Evolutionary conservation across 2,888 invertebrate genomes (phyloP).

Genomic region (Rhingia campestris): DNA sequence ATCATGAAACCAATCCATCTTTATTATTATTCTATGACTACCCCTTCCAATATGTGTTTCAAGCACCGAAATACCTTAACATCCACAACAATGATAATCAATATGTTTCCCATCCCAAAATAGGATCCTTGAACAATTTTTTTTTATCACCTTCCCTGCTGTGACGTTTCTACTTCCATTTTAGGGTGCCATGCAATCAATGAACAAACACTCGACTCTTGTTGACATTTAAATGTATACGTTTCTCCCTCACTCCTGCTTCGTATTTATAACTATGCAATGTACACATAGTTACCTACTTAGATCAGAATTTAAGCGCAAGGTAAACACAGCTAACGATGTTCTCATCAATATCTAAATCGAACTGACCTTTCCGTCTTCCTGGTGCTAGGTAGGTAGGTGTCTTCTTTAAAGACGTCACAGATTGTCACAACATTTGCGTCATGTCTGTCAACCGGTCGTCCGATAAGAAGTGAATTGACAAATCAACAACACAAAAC

Average conservation of each 20-base stretch:
- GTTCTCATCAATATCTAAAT: not conserved
- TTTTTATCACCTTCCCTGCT: not conserved
- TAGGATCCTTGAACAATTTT: not conserved
- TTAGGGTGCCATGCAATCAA: conserved; percentile 46
- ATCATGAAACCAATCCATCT: conserved; percentile 8
- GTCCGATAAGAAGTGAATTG: not conserved
- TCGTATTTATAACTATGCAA: not conserved
- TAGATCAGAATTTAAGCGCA: not conserved
- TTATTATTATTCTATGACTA: conserved; percentile 4
- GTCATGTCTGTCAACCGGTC: conserved; percentile 11
- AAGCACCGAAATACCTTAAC: not conserved
- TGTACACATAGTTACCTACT: not conserved
- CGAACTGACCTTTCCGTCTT: conserved; percentile 36
- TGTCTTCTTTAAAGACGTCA: no score
- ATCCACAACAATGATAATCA: conserved; percentile 18
- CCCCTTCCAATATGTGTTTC: conserved; percentile 16
- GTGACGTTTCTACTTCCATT: conserved; percentile 3
- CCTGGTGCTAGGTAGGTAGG: no score
- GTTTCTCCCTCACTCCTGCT: not conserved
- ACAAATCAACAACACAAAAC: conserved; percentile 15
- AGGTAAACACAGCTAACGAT: conserved; percentile 9
- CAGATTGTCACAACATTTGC: conserved; percentile 9
- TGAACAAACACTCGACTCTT: conserved; percentile 48
- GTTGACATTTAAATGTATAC: conserved; percentile 52
- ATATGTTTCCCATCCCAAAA: conserved; percentile 11